A percentile compares a stretch with the other conserved stretches of the same genome.
These are phyloP conservation scores for Cryptotermes secundus DNA, from an alignment of 1,140 invertebrate genomes.

Conservation along the genomic window DNA sequence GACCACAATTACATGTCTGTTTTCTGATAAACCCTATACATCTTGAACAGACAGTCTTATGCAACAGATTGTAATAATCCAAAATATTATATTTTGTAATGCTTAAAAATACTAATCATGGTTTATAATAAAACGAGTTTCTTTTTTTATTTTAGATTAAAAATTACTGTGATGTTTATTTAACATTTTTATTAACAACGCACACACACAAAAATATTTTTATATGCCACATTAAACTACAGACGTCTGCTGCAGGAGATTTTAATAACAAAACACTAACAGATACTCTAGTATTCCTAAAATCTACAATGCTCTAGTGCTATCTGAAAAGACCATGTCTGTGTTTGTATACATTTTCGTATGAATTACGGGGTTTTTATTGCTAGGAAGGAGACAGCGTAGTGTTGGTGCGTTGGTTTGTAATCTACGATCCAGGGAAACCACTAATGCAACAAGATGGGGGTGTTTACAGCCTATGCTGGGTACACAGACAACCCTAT, in stretches of 20 bases:
- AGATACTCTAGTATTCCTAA: too few relatives aligned
- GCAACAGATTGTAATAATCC: too few relatives aligned
- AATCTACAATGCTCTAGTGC: background rate
- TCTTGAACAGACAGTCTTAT: too few relatives aligned
- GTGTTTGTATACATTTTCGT: background rate
- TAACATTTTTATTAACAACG: background rate
- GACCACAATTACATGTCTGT: background rate
- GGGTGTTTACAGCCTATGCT: slow-evolving; percentile 12
- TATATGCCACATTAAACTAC: background rate
- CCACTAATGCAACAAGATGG: slow-evolving; percentile 10
- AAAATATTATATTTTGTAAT: too few relatives aligned
- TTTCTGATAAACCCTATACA: background rate
- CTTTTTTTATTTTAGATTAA: background rate
- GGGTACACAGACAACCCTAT: slow-evolving; percentile 8
- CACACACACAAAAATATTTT: background rate
- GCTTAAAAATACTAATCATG: too few relatives aligned
- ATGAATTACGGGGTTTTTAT: slow-evolving; percentile 9
- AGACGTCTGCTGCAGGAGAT: background rate
- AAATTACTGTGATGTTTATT: background rate
- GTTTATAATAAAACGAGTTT: background rate
- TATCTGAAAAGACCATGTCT: background rate
- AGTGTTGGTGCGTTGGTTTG: background rate
- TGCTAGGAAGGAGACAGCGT: background rate
- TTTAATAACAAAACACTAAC: background rate
- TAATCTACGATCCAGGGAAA: background rate